These are phyloP conservation scores for Epinephelus moara DNA, from an alignment of 2,113 vertebrate genomes.

Conservation along the genomic window DNA sequence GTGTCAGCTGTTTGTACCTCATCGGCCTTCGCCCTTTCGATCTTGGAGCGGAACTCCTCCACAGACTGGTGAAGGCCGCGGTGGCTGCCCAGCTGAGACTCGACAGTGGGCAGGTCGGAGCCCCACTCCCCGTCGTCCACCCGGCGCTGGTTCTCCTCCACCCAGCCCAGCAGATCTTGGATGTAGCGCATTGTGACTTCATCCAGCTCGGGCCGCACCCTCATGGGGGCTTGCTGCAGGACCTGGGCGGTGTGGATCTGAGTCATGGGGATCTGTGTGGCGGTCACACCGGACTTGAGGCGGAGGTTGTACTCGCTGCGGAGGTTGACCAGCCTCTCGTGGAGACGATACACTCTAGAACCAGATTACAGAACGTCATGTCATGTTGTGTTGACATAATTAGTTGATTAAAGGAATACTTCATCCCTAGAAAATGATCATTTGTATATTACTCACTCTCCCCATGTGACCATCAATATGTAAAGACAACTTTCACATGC, in stretches of 20 bases:
- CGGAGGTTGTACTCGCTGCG: conserved; percentile 95
- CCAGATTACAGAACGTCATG: neutral
- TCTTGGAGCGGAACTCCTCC: conserved; percentile 94
- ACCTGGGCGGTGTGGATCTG: conserved; percentile 64
- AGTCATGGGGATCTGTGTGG: conserved; percentile 73
- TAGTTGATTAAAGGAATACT: too few relatives aligned
- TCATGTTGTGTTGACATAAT: neutral
- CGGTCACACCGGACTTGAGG: conserved; percentile 87
- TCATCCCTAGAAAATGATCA: too few relatives aligned
- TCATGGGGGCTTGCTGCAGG: conserved; percentile 74
- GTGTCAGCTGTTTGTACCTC: conserved; percentile 82
- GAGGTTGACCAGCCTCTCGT: conserved; percentile 94
- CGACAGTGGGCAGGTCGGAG: conserved; percentile 91
- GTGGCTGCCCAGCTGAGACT: conserved; percentile 92
- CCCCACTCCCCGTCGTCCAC: conserved; percentile 90
- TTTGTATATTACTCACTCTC: too few relatives aligned
- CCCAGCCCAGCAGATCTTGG: conserved; percentile 93
- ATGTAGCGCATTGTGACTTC: conserved; percentile 92
- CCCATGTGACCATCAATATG: too few relatives aligned
- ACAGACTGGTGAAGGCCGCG: conserved; percentile 92
- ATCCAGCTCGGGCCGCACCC: conserved; percentile 85
- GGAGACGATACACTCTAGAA: conserved; percentile 92
- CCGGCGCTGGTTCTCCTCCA: conserved; percentile 94
- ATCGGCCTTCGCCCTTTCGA: conserved; percentile 90
- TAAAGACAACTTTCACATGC: too few relatives aligned